Evolutionary conservation across 2,888 invertebrate genomes (phyloP), one percentile per base, ranked within the genome.

Genomic region (Drosophila nigritarsus): DNA sequence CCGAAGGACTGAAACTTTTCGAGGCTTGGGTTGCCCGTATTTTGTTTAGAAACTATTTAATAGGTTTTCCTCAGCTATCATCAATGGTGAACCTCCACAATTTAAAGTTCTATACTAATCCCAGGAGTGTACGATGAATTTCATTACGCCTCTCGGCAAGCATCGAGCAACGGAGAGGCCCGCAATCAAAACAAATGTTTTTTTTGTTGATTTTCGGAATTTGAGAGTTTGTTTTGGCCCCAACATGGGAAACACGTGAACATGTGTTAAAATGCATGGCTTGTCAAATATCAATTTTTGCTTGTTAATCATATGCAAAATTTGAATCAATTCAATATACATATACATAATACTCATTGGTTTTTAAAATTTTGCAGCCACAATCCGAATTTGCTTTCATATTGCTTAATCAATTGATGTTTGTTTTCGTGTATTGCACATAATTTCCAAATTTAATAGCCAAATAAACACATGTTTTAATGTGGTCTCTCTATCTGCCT

Each of bases 41-140:
- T 81, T 82, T 81, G 80, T 81, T 81, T 51, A 56, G 68, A 70
- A 81, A 81, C 80, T 81, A 81, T 76, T 81, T 81, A 81, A 81
- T 81, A 77, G 79, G 58, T 65, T 79, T 76, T 68, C 76, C 66
- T 54, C 34, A 62, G 65, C 69, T 67, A 48, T 65, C 75, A 75
- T 71, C 66, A 70, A 65, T 64, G 62, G 75, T 59, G 13, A 56
- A 40, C 59, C 53, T 55, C 24, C 18, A 75, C 65, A 67, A 65
- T 75, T 78, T 72, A 59, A 73, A 72, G 68, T 69, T 80, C 74
- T 72, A 66, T 72, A 63, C 68, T 59, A 59, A 38, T 80, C 82
- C 80, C 82, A 62, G 48, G 78, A 73, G 82, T 70, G 71, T 59
- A 65, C 58, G 78, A 70, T 74, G 76, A 64, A 75, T 80, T 82